Evolutionary conservation across 2,888 invertebrate genomes (phyloP), one percentile per base, ranked within the genome.

Genomic region (Euzophera pinguis): DNA sequence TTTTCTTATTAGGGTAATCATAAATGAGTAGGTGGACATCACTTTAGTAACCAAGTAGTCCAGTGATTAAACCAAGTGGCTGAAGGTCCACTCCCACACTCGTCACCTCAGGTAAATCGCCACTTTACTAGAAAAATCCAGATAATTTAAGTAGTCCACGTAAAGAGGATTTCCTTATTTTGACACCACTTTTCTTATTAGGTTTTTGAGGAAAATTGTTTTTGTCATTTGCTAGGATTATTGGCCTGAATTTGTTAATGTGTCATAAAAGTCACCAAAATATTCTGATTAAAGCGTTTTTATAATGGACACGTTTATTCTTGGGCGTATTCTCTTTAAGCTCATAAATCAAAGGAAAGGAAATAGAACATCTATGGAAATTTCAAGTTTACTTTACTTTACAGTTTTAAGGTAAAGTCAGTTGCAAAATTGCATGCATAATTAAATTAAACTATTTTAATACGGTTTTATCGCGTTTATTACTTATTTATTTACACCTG

Each of bases 31-130:
- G 47, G 37, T 35, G 14, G 29, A 32, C 22, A 3, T 22, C 47
- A n/a, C n/a, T 37, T 17, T 16, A 48, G 10, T 22, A 48, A 9
- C 1, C 29, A 9, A 32, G 16, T 16, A 32, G 32, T 12, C 3
- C 32, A 16, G 9, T 45, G 45, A 45, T 45, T 45, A 32, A 14
- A 10, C 12, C 32, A 45, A 45, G 45, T 45, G 45, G 45, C 45
- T 50, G 50, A 54, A 53, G 54, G 51, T 14, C 37, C 49, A 47
- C 49, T 27, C 49, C 49, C 39, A 50, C 49, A 22, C 45, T 45
- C 16, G 14, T 45, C 45, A 57, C 53, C 41, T 55, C 53, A 50
- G 39, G 39, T 39, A 50, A 50, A 39, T 14, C 14, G 16, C 6
- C 13, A 13, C 35, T 35, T 32, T 10, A 9, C 29, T 14, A 32